Base-by-base conservation (phyloP, 2,797 vertebrate genomes). In the Spinus olivaceus region DNA sequence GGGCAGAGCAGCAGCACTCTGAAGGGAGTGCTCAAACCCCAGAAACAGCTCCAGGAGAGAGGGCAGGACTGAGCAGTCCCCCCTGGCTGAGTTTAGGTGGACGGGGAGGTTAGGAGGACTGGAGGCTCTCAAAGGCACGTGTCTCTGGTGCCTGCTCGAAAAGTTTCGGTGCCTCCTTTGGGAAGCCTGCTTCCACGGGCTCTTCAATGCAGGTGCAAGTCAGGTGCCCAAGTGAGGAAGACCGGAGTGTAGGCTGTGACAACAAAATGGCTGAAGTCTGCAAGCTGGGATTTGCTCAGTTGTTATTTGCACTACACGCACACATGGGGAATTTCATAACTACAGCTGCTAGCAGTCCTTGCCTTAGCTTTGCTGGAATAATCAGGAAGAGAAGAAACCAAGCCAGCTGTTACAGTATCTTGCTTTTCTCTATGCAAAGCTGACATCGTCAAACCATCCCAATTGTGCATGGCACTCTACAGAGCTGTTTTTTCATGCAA, bases 191-290 rank as follows among this genome's bases (percentile, higher is more conserved):
- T 86, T 94, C 94, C 81, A 33, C 2, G 14, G 44, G 67, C 28
- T 27, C 59, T 9, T 93, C 82, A 89, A 66, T 17, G 81, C 42
- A 28, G 78, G 63, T 79, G 41, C 35, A 51, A 81, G 81, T 17
- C 59, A 56, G 86, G 59, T 63, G 51, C 28, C 32, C 81, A 27
- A 47, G 76, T 37, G 42, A 81, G 72, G 74, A 44, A 60, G 67
- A 44, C 44, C 66, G 41, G 39, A 46, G 10, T 59, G 61, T 46
- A 81, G 64, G 47, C 35, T 56, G 46, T 71, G 49, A 82, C 46
- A 64, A 71, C 42, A 92, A 92, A 89, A 95, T 95, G 90, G 78
- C 71, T 92, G 94, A 57, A 64, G 35, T 32, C 30, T 71, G 70
- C 49, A 61, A 41, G 17, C 74, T 82, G 79, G 44, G 76, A 47